Evolutionary conservation across 1,140 invertebrate genomes (phyloP), one percentile per base, ranked within the genome.

Genomic region (Euura lappo): DNA sequence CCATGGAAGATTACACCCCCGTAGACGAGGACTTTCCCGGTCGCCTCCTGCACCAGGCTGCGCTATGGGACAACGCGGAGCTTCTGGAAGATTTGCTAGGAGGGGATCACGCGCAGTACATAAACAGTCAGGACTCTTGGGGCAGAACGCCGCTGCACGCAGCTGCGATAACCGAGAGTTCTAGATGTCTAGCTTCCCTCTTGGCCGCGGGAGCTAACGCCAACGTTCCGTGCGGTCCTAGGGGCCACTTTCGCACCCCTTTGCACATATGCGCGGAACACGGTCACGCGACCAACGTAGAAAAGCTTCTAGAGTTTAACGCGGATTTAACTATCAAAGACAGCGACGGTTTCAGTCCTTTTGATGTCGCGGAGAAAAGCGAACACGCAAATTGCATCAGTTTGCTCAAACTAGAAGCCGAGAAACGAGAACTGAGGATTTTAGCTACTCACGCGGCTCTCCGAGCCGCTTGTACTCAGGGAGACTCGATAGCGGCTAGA

Each of bases 41-140:
- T 6, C 90, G 94, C 70, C 82, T 95, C 11, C 83, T 95, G 42
- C 94, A 96, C 78, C 94, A 95, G 91, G 95, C 95, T 13, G 95
- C 96, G 3, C 84, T 98, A 42, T 98, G 95, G 95, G 95, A 97
- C 85, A 97, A 97, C 83, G 91, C 93, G 8, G 96, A 97, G 80
- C 88, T 98, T 2, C 86, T 97, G 44, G 91, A 93, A 83, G 96
- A 97, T 86, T 86, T 98, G 46, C 79, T 98, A 2, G 89, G 92
- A 70, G 94, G 93, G 2, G 93, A 94, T 45, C 90, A 94, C 77
- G 84, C 90, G 44, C 84, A 87, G n/a, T 90, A 92, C 67, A 91
- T 96, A 13, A 93, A 97, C 85, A 92, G 91, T 68, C 90, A 91
- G 71, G 95, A 97, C 83, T 91, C 91, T 3, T 94, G 92, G 91